Base-by-base conservation (phyloP, 1,140 invertebrate species). In the Lamellibrachia luymesi region DNA sequence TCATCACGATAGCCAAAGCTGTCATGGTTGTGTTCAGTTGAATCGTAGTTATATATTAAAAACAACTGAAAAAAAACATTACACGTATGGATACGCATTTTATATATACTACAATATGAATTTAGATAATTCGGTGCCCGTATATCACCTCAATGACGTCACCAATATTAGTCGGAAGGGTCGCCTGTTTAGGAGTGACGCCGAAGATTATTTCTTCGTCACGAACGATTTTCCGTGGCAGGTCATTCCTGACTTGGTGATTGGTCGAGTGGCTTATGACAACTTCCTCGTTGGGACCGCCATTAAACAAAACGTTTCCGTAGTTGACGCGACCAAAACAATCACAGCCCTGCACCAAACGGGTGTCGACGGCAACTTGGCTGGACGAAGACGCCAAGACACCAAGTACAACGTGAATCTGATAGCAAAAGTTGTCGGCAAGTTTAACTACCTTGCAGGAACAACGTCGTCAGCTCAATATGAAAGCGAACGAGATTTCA, bases 121-220 rank as follows among this genome's bases (percentile, higher is more conserved):
- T 51, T 50, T n/a, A 50, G 6, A 5, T 52, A 51, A 22, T 56
- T 27, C 50, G n/a, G 27, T 27, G 17, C 50, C 90, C 51, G 8
- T 51, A 7, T 51, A n/a, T n/a, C 38, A 92, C 25, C 91, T 51
- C 38, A 51, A 92, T 49, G 51, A 92, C 25, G 89, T 93, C 13
- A 22, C 13, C n/a, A n/a, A 52, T 17, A 27, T 92, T 17, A 91
- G 90, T 64, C 38, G 52, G 89, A 93, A 50, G 1, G 93, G 93
- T 17, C 13, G 27, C 38, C 49, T 92, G 8, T 92, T 92, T 92
- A 6, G 5, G 6, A 50, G 4, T 7, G 27, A 90, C 50, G 93
- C 93, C 50, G 50, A 92, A 50, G 93, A 93, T 92, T 93, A 93
- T 51, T 93, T 93, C 91, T 90, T 93, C 49, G n/a, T 92, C 1